phyloP scores from a whole-genome alignment of 2,888 invertebrate species.

The Synergus umbraculus region DNA sequence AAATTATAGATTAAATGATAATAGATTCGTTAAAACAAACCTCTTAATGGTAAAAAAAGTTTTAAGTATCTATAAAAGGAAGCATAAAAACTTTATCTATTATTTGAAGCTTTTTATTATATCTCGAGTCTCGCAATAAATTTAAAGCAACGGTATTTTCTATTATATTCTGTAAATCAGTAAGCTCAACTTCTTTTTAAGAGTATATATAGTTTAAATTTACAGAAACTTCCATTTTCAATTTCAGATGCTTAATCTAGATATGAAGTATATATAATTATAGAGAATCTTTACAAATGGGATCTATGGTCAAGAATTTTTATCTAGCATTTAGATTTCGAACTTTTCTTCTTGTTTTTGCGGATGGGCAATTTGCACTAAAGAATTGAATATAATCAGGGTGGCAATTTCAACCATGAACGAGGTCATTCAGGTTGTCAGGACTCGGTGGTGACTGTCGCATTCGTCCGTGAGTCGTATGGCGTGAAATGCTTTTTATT shows the following conservation, averaged over 20 bases:
- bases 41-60: neutral
- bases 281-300: neutral
- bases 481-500: slow-evolving; percentile 9
- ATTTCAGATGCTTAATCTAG: too few species aligned
- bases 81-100: neutral
- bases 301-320: neutral
- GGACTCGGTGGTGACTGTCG: neutral
- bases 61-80: neutral
- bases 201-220: too few species aligned
- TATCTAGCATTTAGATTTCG: neutral
- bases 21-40: neutral
- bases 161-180: neutral
- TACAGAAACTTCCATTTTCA: too few species aligned
- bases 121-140: neutral
- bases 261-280: too few species aligned
- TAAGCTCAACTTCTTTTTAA: too few species aligned
- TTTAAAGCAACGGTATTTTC: neutral
- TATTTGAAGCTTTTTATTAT: neutral
- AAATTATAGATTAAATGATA: neutral
- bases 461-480: neutral
- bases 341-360: neutral
- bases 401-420: slow-evolving; percentile 6
- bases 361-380: neutral
- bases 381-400: slow-evolving; percentile 9
- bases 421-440: neutral